Conservation (phyloP, 2,888 invertebrate genomes). For the Acanthosepion lycidas region DNA sequence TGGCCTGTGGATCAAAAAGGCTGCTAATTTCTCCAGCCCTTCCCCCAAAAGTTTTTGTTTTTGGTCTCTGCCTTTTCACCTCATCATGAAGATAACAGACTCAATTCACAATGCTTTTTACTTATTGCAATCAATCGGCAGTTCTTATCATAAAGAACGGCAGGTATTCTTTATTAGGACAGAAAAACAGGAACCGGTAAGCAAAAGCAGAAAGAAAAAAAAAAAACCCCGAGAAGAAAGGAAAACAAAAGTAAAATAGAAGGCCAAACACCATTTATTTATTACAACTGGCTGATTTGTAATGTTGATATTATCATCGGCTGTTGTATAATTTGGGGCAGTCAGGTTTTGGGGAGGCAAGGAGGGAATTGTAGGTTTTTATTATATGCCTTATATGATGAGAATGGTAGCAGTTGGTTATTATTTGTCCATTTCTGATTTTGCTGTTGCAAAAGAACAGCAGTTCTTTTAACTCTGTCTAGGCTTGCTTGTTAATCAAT, state of each 20-base stretch:
- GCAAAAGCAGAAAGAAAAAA: too few relatives aligned
- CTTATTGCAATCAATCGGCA: background rate
- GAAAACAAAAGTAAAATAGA: background rate
- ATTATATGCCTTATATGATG: background rate
- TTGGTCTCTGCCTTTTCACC: background rate
- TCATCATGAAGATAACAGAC: constrained; percentile 11
- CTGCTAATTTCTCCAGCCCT: background rate
- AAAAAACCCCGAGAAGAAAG: background rate
- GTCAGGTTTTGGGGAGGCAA: background rate
- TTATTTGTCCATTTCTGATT: background rate
- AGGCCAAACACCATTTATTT: background rate
- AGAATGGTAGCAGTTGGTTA: background rate
- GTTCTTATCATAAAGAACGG: background rate
- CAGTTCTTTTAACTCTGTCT: background rate
- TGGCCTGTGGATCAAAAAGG: background rate
- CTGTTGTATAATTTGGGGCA: constrained; percentile 13
- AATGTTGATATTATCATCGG: background rate
- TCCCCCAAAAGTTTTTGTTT: background rate
- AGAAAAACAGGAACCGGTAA: too few relatives aligned
- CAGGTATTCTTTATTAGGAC: too few relatives aligned
- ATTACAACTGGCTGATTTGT: background rate
- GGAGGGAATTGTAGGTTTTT: background rate
- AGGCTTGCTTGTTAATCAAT: background rate
- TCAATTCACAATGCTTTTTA: background rate
- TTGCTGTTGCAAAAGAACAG: background rate